A percentile compares a stretch with the other conserved stretches of the same genome.
Conservation (phyloP, 2,113 vertebrate genomes). For the Ciconia maguari region DNA sequence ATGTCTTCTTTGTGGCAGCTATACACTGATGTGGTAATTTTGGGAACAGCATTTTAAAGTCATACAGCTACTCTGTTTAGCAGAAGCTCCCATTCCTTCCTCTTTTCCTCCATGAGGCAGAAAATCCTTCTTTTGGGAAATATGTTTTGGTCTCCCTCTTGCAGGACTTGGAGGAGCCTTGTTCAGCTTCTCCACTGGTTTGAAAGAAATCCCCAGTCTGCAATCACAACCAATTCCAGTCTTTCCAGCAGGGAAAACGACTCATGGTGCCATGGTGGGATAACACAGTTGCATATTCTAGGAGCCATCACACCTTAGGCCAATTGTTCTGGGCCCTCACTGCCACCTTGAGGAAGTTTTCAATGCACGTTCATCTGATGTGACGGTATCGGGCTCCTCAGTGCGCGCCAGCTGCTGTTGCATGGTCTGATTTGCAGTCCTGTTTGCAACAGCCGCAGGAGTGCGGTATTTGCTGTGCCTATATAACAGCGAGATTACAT, state of each 20-base stretch:
- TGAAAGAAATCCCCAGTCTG: neutral
- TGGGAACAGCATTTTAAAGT: neutral
- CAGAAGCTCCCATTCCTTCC: neutral
- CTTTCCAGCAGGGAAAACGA: neutral
- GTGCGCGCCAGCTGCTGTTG: fast-evolving
- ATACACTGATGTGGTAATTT: neutral
- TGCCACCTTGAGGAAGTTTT: constrained; percentile 31
- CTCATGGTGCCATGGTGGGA: neutral
- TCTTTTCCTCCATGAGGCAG: neutral
- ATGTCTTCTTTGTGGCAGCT: neutral
- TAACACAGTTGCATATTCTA: neutral
- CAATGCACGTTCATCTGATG: neutral
- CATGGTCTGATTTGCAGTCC: neutral
- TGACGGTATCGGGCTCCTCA: fast-evolving
- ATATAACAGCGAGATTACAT: neutral
- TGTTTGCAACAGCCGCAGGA: neutral
- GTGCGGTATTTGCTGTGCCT: neutral
- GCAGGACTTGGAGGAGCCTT: neutral
- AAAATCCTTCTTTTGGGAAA: neutral
- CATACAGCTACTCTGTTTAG: neutral
- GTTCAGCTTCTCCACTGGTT: neutral
- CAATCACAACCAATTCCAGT: neutral
- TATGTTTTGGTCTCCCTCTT: neutral
- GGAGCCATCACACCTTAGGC: neutral
- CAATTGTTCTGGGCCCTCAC: constrained; percentile 3